Evolutionary conservation across 1,140 invertebrate species (phyloP).

Genomic region (Lepidurus apus): DNA sequence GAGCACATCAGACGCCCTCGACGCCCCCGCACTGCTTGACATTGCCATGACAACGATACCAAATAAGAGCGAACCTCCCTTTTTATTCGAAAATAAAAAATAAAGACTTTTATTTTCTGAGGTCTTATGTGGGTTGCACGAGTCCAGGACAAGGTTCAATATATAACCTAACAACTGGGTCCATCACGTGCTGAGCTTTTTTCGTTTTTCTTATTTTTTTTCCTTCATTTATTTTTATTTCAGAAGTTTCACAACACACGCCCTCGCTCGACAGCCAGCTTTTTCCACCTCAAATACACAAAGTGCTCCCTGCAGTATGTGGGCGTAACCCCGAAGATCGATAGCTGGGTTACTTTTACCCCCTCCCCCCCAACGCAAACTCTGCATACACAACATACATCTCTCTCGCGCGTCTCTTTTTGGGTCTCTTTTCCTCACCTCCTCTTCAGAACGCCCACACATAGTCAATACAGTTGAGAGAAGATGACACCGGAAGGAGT

Average conservation of each 20-base stretch:
- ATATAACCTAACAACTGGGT: no score
- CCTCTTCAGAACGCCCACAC: not conserved
- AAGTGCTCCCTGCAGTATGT: not conserved
- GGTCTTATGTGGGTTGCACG: no score
- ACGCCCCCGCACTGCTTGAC: not conserved
- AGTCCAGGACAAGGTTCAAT: no score
- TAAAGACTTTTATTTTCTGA: no score
- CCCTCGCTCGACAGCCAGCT: not conserved
- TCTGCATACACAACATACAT: not conserved
- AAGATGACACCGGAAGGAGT: slow-evolving; percentile 2
- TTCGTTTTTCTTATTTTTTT: no score
- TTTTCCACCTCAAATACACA: not conserved
- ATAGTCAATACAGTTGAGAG: not conserved
- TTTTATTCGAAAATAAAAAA: no score
- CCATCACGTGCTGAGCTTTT: no score
- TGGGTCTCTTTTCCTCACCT: not conserved
- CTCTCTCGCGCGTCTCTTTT: not conserved
- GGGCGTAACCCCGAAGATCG: not conserved
- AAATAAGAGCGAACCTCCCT: not conserved
- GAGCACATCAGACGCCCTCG: slow-evolving; percentile 15
- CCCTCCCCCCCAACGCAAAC: not conserved
- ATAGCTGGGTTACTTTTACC: not conserved
- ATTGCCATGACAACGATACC: slow-evolving; percentile 3
- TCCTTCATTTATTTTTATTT: no score
- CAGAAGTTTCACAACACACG: not conserved